Percentiles rank a stretch among this genome's conserved stretches.
Evolutionary conservation across 2,888 invertebrate species (phyloP).

Genomic region (Tyria jacobaeae): DNA sequence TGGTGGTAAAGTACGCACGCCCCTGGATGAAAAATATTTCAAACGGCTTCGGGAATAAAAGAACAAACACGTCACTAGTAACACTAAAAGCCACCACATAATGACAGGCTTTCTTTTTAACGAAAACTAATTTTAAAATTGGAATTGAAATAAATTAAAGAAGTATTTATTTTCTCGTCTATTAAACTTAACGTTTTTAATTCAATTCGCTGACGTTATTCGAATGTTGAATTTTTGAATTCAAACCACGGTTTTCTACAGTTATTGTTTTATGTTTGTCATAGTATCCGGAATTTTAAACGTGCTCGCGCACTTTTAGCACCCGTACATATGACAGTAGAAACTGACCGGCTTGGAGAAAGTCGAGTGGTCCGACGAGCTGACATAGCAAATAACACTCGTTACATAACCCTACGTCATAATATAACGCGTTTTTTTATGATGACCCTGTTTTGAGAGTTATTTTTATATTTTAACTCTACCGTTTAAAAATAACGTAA

Average conservation of each 20-base stretch:
- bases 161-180: too few relatives aligned
- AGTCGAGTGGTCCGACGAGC: slow-evolving; percentile 43
- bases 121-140: neutral
- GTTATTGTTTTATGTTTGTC: neutral
- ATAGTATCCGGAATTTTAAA: neutral
- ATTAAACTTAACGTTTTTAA: too few relatives aligned
- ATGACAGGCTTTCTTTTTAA: slow-evolving; percentile 4
- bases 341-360: slow-evolving; percentile 50
- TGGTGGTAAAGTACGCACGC: slow-evolving; percentile 63
- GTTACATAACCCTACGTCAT: slow-evolving; percentile 40
- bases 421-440: slow-evolving; percentile 23
- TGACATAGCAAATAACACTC: slow-evolving; percentile 29
- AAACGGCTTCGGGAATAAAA: slow-evolving; percentile 62
- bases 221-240: neutral
- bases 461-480: slow-evolving; percentile 8
- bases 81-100: slow-evolving; percentile 60
- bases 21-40: slow-evolving; percentile 63
- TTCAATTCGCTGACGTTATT: too few relatives aligned
- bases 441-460: slow-evolving; percentile 27
- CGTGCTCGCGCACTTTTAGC: slow-evolving; percentile 36
- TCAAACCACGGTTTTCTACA: neutral
- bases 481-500: too few relatives aligned
- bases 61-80: slow-evolving; percentile 59
- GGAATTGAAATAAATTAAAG: too few relatives aligned
- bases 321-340: slow-evolving; percentile 34